Evolutionary conservation across 2,888 invertebrate species (phyloP).

Genomic region (Drosophila testacea): DNA sequence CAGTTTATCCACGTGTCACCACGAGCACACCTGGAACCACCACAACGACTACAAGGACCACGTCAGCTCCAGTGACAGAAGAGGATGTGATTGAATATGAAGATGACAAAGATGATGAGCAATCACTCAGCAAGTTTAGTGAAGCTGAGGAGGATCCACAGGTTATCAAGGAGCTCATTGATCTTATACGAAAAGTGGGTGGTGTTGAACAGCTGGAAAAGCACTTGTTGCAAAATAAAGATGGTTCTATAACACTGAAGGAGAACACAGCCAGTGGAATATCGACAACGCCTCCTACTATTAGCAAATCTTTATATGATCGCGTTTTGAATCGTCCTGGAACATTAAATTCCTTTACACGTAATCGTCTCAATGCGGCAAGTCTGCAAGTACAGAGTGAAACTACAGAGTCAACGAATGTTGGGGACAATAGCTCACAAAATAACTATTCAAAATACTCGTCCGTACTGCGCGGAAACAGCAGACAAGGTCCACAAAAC

Average conservation of each 20-base stretch:
- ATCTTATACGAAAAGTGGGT: slow-evolving; percentile 94
- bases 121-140: slow-evolving; percentile 51
- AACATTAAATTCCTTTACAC: slow-evolving; percentile 76
- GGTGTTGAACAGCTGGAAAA: slow-evolving; percentile 95
- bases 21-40: slow-evolving; percentile 79
- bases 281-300: slow-evolving; percentile 87
- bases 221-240: slow-evolving; percentile 88
- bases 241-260: slow-evolving; percentile 85
- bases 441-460: slow-evolving; percentile 86
- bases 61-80: slow-evolving; percentile 82
- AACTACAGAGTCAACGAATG: slow-evolving; percentile 7
- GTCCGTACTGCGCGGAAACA: slow-evolving; percentile 87
- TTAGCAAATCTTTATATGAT: slow-evolving; percentile 91
- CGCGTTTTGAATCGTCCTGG: slow-evolving; percentile 88
- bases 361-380: slow-evolving; percentile 76
- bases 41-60: slow-evolving; percentile 85
- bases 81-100: slow-evolving; percentile 86
- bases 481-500: slow-evolving; percentile 87
- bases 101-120: slow-evolving; percentile 85
- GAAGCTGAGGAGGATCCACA: slow-evolving; percentile 85
- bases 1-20: slow-evolving; percentile 74
- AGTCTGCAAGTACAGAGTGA: slow-evolving; percentile 9
- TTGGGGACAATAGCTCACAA: slow-evolving; percentile 27
- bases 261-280: slow-evolving; percentile 83
- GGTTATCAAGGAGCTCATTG: slow-evolving; percentile 93